Evolutionary conservation across 2,888 invertebrate species (phyloP), one percentile per base, ranked within the genome.

Genomic region (Napeogenes sylphis): DNA sequence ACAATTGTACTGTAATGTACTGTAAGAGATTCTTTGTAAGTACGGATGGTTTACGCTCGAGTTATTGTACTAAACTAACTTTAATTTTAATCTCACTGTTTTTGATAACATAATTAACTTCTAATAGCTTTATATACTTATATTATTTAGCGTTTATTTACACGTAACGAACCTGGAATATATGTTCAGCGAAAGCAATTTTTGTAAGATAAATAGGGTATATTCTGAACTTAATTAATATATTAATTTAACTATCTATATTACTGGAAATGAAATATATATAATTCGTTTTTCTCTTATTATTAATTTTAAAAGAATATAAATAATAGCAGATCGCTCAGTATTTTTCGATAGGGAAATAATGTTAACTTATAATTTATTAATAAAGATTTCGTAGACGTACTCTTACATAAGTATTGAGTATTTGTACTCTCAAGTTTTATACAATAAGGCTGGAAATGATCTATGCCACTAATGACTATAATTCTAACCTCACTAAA

Each of bases 71-170:
- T 85, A 85, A 78, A 71, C 82, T 85, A 83, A 76, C 82, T 75
- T 85, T 84, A 85, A 86, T 76, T 83, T 85, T 90, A 90, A 89
- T 90, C 90, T 90, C 90, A 90, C 90, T 89, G 84, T 83, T 83
- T 85, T 87, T 86, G 87, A 87, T 87, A 87, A 83, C 78, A 81
- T 86, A 85, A 84, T 84, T 86, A 84, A 69, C 73, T 73, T 78
- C 76, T 84, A 82, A 78, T 87, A 87, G 84, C 84, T 80, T 83
- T 78, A 81, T 84, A 79, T 84, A 81, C 78, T 80, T 85, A 82
- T 21, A 21, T 79, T 30, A 84, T 83, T 81, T 79, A 83, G 85
- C 84, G 71, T 82, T 79, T 86, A 87, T 90, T 83, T 89, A 89
- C 88, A 90, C 69, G 70, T 83, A 80, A 74, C 70, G 74, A 80